Evolutionary conservation across 2,797 vertebrate genomes (phyloP), one percentile per base, ranked within the genome.

Genomic region (Schizothorax lantsangensis): DNA sequence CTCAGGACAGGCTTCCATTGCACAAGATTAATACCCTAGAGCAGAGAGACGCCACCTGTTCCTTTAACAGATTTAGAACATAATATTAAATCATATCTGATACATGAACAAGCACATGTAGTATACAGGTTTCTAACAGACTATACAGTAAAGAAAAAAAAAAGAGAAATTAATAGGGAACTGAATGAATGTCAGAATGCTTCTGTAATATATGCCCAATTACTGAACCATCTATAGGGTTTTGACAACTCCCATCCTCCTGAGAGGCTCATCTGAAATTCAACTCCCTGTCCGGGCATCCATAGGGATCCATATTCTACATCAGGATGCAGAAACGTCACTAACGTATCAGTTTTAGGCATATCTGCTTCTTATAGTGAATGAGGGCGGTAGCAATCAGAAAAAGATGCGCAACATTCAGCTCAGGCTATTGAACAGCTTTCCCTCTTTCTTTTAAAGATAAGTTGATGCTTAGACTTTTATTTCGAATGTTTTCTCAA

Each of bases 381-480:
- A 21, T 23, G 15, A 81, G 80, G 80, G 38, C 4, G 47, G 52
- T 54, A 33, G 26, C 52, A 74, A 78, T 2, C 8, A 45, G 68
- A 54, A 52, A 64, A 68, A 79, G 19, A 47, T 33, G 59, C 23
- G 64, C 79, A 68, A 80, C 49, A 77, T 85, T 83, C 49, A 36
- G 68, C 36, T n/a, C 69, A 80, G 45, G 75, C 80, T 83, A 71
- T 52, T 85, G 47, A 68, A 40, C 71, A 83, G 45, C 73, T 54
- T 40, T 38, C 47, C 72, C 59, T 30, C n/a, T 57, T 49, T 66
- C 69, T 83, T 69, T 81, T 81, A 81, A 36, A 82, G 79, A 74
- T 80, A 87, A 79, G 64, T 64, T 88, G 84, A 88, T 91, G 89
- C 91, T 90, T 90, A 90, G 89, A 91, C 83, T 88, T 87, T 87